phyloP scores from a whole-genome alignment of 37 sponge, comb jelly and placozoan species.

The Halisarca cf. caerulea region DNA sequence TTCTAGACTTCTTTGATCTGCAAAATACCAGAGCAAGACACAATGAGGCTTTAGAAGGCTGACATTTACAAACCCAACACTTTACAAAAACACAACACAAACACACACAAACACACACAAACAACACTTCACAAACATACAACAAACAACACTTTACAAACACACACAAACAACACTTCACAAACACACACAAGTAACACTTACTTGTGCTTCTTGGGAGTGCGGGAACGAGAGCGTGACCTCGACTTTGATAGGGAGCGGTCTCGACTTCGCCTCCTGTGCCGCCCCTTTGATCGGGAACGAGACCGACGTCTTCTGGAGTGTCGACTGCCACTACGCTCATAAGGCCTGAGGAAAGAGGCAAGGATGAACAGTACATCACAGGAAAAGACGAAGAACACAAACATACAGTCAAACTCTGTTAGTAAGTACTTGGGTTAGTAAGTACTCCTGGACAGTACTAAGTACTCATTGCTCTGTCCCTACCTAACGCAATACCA shows the following conservation, averaged over 20 bases:
- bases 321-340: too few species aligned
- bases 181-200: background rate
- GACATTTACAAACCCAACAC: too few species aligned
- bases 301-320: constrained; percentile 1
- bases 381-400: too few species aligned
- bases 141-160: too few species aligned
- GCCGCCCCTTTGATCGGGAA: constrained; percentile 17
- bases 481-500: too few species aligned
- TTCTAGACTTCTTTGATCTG: constrained; percentile 19
- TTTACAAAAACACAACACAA: too few species aligned
- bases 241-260: constrained; percentile 6
- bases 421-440: background rate
- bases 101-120: too few species aligned
- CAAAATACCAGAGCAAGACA: background rate
- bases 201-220: constrained; percentile 9
- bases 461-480: too few species aligned
- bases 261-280: background rate
- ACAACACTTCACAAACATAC: too few species aligned
- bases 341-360: too few species aligned
- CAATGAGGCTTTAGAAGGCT: background rate
- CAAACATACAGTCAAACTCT: background rate
- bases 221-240: constrained; percentile 10
- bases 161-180: too few species aligned
- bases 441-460: background rate
- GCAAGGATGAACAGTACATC: background rate